Conservation (phyloP, 2,113 vertebrate species). For the Megaptera novaeangliae region DNA sequence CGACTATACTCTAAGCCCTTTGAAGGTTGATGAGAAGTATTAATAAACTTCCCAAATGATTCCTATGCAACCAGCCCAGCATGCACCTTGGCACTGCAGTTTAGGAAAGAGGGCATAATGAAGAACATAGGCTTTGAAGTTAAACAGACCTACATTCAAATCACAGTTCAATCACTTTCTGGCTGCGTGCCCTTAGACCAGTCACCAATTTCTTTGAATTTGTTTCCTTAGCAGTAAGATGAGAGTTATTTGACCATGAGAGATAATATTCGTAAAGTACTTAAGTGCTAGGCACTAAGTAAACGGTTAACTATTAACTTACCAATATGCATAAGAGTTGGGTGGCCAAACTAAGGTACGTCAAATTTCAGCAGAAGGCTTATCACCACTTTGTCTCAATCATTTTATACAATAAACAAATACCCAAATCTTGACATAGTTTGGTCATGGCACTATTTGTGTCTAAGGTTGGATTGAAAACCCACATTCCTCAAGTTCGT, state of each 20-base stretch:
- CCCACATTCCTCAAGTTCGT: not conserved
- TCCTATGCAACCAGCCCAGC: not conserved
- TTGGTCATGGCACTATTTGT: not conserved
- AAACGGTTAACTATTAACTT: not conserved
- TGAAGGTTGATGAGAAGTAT: not conserved
- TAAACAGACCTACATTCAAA: not conserved
- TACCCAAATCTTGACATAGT: not conserved
- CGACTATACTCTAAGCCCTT: not conserved
- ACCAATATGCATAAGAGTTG: not conserved
- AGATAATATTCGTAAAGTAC: not conserved
- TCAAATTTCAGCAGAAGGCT: not conserved
- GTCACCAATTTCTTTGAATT: not conserved
- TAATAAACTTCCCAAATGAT: not conserved
- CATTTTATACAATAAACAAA: not conserved
- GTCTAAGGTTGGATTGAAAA: not conserved
- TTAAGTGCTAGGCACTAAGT: not conserved
- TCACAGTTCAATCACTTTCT: not conserved
- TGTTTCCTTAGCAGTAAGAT: not conserved
- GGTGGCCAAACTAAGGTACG: not conserved
- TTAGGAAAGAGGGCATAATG: not conserved
- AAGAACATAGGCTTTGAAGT: not conserved
- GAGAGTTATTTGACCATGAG: not conserved
- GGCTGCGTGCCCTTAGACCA: not conserved
- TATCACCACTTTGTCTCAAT: not conserved
- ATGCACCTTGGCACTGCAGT: not conserved